Conservation (phyloP, 2,113 vertebrate species). For the Bucco capensis region DNA sequence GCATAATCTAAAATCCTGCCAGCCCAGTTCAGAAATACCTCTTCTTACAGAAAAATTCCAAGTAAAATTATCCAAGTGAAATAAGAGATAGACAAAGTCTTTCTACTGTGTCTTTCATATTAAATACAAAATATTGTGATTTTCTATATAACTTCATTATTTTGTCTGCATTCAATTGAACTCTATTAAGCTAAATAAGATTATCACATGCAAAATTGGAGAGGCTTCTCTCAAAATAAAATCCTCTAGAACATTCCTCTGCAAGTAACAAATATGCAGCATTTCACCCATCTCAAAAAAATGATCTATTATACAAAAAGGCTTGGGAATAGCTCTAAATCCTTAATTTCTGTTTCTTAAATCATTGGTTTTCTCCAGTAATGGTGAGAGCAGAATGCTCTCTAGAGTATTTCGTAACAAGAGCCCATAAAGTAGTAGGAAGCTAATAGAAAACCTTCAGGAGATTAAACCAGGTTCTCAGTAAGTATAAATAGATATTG, state of each 20-base stretch:
- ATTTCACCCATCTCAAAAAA: neutral
- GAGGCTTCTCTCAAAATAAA: neutral
- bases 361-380: neutral
- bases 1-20: neutral
- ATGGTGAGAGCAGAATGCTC: neutral
- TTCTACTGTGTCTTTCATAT: neutral
- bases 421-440: neutral
- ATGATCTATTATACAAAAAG: neutral
- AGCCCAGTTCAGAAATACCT: neutral
- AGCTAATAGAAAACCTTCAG: slow-evolving; percentile 15
- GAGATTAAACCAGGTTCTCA: neutral
- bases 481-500: neutral
- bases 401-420: neutral
- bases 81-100: neutral
- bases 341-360: neutral
- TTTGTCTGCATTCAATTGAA: neutral
- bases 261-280: neutral
- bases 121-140: neutral
- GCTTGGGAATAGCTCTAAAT: neutral
- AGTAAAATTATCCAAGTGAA: neutral
- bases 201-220: neutral
- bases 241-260: neutral
- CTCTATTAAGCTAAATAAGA: neutral
- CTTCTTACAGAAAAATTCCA: neutral
- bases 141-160: neutral